Conservation (phyloP, 2,888 invertebrate species). For the Epistrophe eligans region DNA sequence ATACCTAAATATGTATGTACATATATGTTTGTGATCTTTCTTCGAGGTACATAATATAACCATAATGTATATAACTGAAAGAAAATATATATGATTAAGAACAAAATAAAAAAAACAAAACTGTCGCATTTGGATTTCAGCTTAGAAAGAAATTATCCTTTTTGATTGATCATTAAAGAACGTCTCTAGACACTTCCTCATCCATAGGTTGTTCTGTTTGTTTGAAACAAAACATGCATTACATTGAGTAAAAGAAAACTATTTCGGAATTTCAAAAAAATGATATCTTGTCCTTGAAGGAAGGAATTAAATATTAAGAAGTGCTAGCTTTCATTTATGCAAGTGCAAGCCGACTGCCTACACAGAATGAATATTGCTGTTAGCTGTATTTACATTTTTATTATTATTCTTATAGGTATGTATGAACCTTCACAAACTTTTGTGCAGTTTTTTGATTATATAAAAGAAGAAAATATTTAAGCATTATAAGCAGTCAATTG, state of each 20-base stretch:
- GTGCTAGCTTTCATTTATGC: too few relatives aligned
- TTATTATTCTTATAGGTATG: too few relatives aligned
- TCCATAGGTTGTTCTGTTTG: background rate
- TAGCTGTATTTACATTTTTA: too few relatives aligned
- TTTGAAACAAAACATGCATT: background rate
- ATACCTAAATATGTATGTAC: background rate
- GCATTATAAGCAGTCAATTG: too few relatives aligned
- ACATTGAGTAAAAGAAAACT: background rate
- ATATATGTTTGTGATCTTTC: background rate
- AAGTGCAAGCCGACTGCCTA: too few relatives aligned
- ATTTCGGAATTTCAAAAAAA: background rate
- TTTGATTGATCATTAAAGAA: slow-evolving; percentile 12
- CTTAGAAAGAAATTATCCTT: slow-evolving; percentile 35
- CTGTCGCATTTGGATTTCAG: slow-evolving; percentile 16
- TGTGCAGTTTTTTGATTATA: too few relatives aligned
- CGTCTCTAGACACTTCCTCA: slow-evolving; percentile 42
- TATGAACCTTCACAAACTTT: too few relatives aligned
- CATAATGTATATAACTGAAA: slow-evolving; percentile 19
- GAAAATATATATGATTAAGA: slow-evolving; percentile 13
- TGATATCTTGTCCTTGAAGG: background rate
- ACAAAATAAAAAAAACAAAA: slow-evolving; percentile 6
- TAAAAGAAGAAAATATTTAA: too few relatives aligned
- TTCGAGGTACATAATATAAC: background rate
- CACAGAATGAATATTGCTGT: too few relatives aligned
- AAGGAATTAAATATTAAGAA: background rate